Evolutionary conservation across 2,797 vertebrate genomes (phyloP), one percentile per base, ranked within the genome.

Genomic region (Manis crassicaudata): DNA sequence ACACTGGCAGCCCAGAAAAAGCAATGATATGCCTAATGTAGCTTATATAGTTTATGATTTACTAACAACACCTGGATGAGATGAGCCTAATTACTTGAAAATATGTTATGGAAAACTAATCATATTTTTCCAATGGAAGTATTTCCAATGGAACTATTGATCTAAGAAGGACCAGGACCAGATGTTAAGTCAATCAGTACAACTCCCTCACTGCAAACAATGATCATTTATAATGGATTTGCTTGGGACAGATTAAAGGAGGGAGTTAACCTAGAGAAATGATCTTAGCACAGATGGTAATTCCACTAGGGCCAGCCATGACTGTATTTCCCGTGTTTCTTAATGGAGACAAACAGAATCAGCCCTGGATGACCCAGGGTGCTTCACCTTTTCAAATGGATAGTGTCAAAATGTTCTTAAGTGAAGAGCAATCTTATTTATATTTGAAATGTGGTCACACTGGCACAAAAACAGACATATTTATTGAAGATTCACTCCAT

Each of bases 31-130:
- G 58, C 35, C 58, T 88, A 52, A 29, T n/a, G 46, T 8, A 20
- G 35, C 29, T 90, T 65, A 65, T 43, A 10, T 65, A 32, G 93
- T 83, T 91, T 89, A 50, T 96, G 35, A 92, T 79, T 94, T 68
- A 65, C 43, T 54, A 60, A 50, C 27, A 75, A 3, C 70, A 76
- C 27, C 88, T 68, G 29, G 70, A 54, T n/a, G 68, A 43, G 35
- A 83, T 29, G n/a, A 92, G 27, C 40, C 68, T 88, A 85, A 82
- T 87, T 88, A 87, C 43, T 56, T 75, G 81, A 32, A 92, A 72
- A 16, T 32, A 50, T 94, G 25, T 9, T 70, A 52, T 40, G 83
- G 76, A 35, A 96, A 95, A 88, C 20, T 50, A 35, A 40, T 70
- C 9, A 20, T 35, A n/a, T 63, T 80, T 93, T 72, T 79, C 62